Percentiles rank a stretch among this genome's conserved stretches.
Conservation (phyloP, 2,888 invertebrate genomes). For the Alsophila aescularia region DNA sequence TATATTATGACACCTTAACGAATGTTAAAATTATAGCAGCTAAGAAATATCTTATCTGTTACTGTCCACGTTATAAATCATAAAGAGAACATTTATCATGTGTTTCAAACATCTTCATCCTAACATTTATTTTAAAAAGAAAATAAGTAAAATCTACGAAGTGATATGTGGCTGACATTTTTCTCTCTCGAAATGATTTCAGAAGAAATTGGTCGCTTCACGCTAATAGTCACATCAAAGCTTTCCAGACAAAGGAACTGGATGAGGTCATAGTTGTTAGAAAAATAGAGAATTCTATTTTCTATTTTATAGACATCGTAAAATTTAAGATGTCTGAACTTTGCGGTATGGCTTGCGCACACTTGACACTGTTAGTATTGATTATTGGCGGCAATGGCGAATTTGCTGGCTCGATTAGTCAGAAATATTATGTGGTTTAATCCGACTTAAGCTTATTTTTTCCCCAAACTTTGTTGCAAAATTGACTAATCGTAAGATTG, state of each 20-base stretch:
- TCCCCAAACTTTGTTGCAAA: no score
- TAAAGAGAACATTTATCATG: constrained; percentile 47
- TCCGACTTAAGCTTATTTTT: no score
- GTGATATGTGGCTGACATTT: constrained; percentile 27
- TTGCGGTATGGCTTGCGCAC: background rate
- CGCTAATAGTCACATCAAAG: constrained; percentile 16
- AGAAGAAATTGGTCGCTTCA: constrained; percentile 1
- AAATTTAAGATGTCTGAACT: constrained; percentile 12
- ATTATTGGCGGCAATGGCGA: background rate
- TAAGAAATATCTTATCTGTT: background rate
- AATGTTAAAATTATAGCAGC: background rate
- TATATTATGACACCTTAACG: background rate
- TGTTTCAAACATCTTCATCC: constrained; percentile 46
- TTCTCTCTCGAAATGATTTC: constrained; percentile 12
- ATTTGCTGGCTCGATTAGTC: no score
- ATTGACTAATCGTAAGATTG: no score
- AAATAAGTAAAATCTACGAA: background rate
- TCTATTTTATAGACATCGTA: constrained; percentile 20
- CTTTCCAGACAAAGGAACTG: constrained; percentile 13
- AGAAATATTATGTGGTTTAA: no score
- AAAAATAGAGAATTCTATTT: constrained; percentile 14
- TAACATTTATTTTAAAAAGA: constrained; percentile 22
- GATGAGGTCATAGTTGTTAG: constrained; percentile 8
- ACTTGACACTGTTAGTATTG: constrained; percentile 1
- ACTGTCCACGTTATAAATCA: constrained; percentile 41